Conservation (phyloP, 2,888 invertebrate species). For the Drosophila quinaria region DNA sequence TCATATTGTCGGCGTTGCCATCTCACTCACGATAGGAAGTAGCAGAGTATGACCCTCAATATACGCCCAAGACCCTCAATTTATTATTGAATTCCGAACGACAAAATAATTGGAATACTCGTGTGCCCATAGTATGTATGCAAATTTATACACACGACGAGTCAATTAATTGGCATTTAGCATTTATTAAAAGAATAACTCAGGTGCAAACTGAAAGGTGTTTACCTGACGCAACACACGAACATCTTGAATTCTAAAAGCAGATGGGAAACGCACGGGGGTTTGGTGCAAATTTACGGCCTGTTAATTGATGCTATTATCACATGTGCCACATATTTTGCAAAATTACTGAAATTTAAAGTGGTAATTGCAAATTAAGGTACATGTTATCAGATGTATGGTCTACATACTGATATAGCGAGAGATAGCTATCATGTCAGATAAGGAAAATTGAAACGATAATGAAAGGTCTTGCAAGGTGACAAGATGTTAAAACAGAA, state of each 20-base stretch:
- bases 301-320: conserved; percentile 46
- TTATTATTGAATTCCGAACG: conserved; percentile 30
- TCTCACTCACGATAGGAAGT: background rate
- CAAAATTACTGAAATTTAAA: conserved; percentile 8
- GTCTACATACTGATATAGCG: background rate
- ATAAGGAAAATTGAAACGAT: background rate
- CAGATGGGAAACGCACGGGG: conserved; percentile 20
- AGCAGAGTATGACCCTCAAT: background rate
- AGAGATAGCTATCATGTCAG: background rate
- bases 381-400: background rate
- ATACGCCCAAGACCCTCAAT: conserved; percentile 32
- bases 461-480: background rate
- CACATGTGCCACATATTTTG: conserved; percentile 13
- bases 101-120: conserved; percentile 2
- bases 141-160: conserved; percentile 26
- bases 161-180: conserved; percentile 66
- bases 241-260: conserved; percentile 12
- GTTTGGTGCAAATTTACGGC: conserved; percentile 23
- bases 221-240: conserved; percentile 23
- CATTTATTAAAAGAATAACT: conserved; percentile 41
- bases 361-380: background rate
- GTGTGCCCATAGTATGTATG: background rate
- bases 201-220: conserved; percentile 42
- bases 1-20: background rate
- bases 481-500: background rate